Conservation (phyloP, 2,797 vertebrate genomes). For the Odontamblyopus rebecca region DNA sequence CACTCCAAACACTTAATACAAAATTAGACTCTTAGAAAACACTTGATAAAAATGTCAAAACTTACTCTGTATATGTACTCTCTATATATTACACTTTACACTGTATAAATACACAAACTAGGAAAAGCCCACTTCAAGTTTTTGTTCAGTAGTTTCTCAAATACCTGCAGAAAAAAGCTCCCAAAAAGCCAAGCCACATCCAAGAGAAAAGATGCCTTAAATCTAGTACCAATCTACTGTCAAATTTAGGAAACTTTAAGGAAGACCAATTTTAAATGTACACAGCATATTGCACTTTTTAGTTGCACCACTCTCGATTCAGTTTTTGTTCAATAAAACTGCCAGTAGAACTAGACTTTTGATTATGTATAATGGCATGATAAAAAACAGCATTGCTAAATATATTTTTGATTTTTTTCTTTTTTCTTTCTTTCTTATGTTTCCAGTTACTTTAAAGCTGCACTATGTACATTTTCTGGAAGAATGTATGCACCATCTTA, state of each 20-base stretch:
- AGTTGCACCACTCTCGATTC: neutral
- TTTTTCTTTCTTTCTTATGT: neutral
- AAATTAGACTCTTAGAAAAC: constrained; percentile 59
- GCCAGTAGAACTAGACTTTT: neutral
- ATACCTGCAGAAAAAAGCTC: constrained; percentile 36
- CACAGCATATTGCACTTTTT: constrained; percentile 38
- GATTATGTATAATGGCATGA: neutral
- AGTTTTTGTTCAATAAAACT: neutral
- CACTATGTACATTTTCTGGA: neutral
- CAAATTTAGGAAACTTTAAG: constrained; percentile 24
- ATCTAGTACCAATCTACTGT: constrained; percentile 17
- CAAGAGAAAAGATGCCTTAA: constrained; percentile 38
- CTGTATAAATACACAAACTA: constrained; percentile 41
- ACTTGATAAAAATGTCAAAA: constrained; percentile 53
- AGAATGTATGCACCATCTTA: neutral
- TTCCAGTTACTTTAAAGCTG: neutral
- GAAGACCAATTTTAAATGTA: constrained; percentile 35
- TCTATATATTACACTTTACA: constrained; percentile 61
- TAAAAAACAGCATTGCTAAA: neutral
- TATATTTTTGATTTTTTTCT: too few relatives aligned
- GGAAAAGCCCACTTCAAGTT: constrained; percentile 65
- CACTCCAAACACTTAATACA: constrained; percentile 44
- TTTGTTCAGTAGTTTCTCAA: constrained; percentile 51
- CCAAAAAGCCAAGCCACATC: constrained; percentile 28
- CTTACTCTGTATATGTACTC: constrained; percentile 34